Conservation (phyloP, 2,113 vertebrate genomes). For the Delphinus delphis region DNA sequence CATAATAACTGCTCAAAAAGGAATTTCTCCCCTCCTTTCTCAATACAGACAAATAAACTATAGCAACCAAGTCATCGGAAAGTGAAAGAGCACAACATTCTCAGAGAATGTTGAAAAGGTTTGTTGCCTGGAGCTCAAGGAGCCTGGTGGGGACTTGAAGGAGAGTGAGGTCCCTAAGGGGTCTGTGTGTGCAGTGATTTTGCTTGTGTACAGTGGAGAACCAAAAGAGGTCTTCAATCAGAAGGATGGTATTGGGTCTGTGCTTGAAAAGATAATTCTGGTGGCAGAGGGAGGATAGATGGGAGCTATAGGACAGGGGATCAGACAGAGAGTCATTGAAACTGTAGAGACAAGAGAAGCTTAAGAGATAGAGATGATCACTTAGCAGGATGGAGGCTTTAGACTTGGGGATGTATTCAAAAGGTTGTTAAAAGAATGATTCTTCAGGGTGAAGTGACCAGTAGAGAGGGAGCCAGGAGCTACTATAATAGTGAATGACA, state of each 20-base stretch:
- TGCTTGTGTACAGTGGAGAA: fast-evolving
- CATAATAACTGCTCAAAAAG: neutral
- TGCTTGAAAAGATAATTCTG: neutral
- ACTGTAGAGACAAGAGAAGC: neutral
- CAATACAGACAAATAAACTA: neutral
- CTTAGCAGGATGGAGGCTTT: neutral
- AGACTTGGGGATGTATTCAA: neutral
- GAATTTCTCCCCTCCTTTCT: neutral
- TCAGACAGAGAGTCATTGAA: neutral
- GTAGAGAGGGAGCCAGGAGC: neutral
- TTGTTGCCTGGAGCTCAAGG: neutral
- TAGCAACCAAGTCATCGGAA: fast-evolving
- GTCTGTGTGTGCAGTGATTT: fast-evolving
- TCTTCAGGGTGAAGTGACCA: neutral
- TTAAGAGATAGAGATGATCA: neutral
- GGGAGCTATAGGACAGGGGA: neutral
- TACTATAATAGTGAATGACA: neutral
- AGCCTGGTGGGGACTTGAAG: neutral
- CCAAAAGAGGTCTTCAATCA: neutral
- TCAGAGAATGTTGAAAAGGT: neutral
- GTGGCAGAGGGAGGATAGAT: neutral
- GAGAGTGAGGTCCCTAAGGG: neutral
- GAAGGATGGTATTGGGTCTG: no score
- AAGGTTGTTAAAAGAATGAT: neutral
- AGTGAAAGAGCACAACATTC: neutral